These are phyloP conservation scores for Cryptocephalus primarius DNA, from an alignment of 2,888 invertebrate species.

Conservation along the genomic window DNA sequence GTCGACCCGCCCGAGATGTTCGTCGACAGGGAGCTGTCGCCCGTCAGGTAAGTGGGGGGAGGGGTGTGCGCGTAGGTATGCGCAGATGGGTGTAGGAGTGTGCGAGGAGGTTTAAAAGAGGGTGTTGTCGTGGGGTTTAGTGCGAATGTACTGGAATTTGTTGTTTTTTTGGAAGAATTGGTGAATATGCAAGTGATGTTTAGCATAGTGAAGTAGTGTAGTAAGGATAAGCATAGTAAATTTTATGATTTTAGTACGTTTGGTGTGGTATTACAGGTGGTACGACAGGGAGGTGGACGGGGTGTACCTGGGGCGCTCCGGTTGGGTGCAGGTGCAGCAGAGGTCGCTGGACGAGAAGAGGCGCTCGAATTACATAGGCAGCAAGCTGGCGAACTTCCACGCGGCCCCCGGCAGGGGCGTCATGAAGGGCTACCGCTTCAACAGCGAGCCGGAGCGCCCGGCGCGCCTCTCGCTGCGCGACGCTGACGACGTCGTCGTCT, in stretches of 20 bases:
- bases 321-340: slow-evolving; percentile 48
- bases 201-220: no score
- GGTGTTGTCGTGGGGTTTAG: no score
- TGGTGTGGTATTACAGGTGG: slow-evolving; percentile 25
- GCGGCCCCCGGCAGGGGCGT: no score
- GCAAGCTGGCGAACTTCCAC: slow-evolving; percentile 43
- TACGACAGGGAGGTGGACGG: slow-evolving; percentile 49
- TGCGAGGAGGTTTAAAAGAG: slow-evolving; percentile 38
- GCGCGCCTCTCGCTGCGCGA: slow-evolving; percentile 30
- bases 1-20: slow-evolving; percentile 39
- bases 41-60: slow-evolving; percentile 44
- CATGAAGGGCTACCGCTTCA: slow-evolving; percentile 21
- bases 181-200: no score
- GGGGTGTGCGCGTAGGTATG: slow-evolving; percentile 48
- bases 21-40: slow-evolving; percentile 43
- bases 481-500: slow-evolving; percentile 28
- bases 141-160: no score
- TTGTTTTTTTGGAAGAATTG: no score
- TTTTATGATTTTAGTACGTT: no score
- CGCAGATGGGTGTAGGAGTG: slow-evolving; percentile 46
- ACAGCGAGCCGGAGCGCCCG: slow-evolving; percentile 35
- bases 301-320: slow-evolving; percentile 45
- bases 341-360: slow-evolving; percentile 42
- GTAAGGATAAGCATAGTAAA: no score
- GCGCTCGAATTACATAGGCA: slow-evolving; percentile 29